Evolutionary conservation across 2,797 vertebrate genomes (phyloP).

Genomic region (Spinus pinus): DNA sequence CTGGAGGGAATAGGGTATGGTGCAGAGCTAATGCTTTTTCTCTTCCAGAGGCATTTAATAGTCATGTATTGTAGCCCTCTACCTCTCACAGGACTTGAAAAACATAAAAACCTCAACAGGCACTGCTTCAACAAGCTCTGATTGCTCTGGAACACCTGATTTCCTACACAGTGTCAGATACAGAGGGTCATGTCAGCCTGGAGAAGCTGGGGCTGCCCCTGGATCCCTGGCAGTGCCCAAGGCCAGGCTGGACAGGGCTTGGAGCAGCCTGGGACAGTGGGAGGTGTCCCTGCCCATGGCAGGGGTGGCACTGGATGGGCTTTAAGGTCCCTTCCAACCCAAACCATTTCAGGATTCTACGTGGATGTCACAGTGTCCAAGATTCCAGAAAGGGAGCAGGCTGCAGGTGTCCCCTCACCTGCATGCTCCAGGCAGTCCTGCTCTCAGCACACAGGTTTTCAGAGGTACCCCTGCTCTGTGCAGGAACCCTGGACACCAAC

Average conservation of each 20-base stretch:
- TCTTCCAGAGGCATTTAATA: not conserved
- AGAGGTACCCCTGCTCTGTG: not conserved
- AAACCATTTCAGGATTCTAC: not conserved
- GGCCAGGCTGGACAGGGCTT: fast-evolving
- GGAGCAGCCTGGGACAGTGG: not conserved
- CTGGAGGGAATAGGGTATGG: not conserved
- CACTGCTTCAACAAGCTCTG: not conserved
- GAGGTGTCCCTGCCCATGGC: not conserved
- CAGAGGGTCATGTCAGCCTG: not conserved
- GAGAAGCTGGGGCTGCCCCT: not conserved
- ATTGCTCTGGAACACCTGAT: not conserved
- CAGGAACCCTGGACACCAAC: not conserved
- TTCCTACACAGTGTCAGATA: not conserved
- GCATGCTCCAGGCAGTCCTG: not conserved
- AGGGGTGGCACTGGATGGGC: not conserved
- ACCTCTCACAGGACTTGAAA: not conserved
- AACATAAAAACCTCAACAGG: not conserved
- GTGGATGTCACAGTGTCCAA: not conserved
- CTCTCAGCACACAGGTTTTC: not conserved
- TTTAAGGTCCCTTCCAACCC: not conserved
- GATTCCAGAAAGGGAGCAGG: not conserved
- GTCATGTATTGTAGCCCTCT: not conserved
- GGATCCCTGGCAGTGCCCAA: not conserved
- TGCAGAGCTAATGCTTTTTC: not conserved
- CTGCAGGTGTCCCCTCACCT: not conserved